These are phyloP conservation scores for Asobara japonica DNA, from an alignment of 1,140 invertebrate genomes.

Conservation along the genomic window DNA sequence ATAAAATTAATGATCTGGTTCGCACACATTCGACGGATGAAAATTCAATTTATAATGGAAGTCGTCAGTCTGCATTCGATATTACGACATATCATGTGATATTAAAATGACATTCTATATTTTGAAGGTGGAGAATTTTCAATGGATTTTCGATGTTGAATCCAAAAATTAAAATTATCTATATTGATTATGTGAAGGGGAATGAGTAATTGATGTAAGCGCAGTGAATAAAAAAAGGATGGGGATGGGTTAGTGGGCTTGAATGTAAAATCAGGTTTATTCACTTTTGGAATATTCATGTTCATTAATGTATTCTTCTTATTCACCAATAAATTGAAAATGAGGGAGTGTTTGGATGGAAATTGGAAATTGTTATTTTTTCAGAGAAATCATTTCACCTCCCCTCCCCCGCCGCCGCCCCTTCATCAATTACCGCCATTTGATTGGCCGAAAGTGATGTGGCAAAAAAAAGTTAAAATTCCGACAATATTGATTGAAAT, in stretches of 20 bases:
- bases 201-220: not conserved
- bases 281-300: not conserved
- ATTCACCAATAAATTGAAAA: not conserved
- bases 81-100: not conserved
- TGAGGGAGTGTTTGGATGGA: not conserved
- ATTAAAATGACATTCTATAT: constrained; percentile 12
- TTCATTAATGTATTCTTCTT: not conserved
- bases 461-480: not conserved
- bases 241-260: not conserved
- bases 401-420: not conserved
- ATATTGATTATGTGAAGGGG: not conserved
- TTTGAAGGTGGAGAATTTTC: not conserved
- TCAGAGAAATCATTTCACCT: not conserved
- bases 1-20: constrained; percentile 3
- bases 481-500: not conserved
- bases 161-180: constrained; percentile 6
- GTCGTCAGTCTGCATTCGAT: not conserved
- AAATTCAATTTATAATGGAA: not conserved
- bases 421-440: no score
- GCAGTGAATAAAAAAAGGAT: not conserved
- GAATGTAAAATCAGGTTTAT: constrained; percentile 1
- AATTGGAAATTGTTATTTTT: not conserved
- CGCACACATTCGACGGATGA: not conserved
- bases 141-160: not conserved
- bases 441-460: not conserved